Base-by-base conservation (phyloP, 2,888 invertebrate species). In the Iselma pallidipennis region DNA sequence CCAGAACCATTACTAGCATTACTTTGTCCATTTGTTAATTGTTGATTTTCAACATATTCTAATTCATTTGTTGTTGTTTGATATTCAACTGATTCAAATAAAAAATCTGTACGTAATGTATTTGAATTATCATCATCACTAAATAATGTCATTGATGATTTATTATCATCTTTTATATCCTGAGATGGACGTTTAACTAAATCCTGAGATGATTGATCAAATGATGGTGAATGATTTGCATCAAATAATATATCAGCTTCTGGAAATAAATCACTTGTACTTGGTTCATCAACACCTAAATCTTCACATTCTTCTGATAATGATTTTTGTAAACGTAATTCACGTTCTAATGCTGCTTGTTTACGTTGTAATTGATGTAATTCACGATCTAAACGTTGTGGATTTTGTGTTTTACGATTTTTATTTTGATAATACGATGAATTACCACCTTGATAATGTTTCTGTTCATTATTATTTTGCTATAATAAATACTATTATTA, bases 301-400 rank as follows among this genome's bases (percentile, higher is more conserved):
- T 91, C 91, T 73, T 91, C 91, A 77, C 91, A 91, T 78, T 91
- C 91, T 76, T 91, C 91, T 0, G 91, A 90, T 12, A 91, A 79
- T 10, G 90, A 90, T 78, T 91, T 91, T 82, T 91, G 87, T 5
- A 86, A 79, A 54, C 83, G 81, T 42, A 87, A 71, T 67, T 87
- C 86, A 48, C 85, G 80, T 67, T 86, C 86, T 16, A 86, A 75
- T 0, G 85, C 83, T 0, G 84, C 85, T 28, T 84, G 83, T 67
- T 84, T 84, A 58, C 84, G 78, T 69, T 82, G 78, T 61, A 77
- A 69, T 55, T 79, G 79, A 55, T 81, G 81, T 60, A 80, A 71
- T 61, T 82, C 81, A 58, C 77, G 73, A 57, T 81, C 80, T 49
- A 74, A 71, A 59, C 76, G 72, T 69, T 72, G 77, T 51, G 71